These are phyloP conservation scores for Octopus bimaculoides DNA, from an alignment of 1,140 invertebrate genomes.

Conservation along the genomic window DNA sequence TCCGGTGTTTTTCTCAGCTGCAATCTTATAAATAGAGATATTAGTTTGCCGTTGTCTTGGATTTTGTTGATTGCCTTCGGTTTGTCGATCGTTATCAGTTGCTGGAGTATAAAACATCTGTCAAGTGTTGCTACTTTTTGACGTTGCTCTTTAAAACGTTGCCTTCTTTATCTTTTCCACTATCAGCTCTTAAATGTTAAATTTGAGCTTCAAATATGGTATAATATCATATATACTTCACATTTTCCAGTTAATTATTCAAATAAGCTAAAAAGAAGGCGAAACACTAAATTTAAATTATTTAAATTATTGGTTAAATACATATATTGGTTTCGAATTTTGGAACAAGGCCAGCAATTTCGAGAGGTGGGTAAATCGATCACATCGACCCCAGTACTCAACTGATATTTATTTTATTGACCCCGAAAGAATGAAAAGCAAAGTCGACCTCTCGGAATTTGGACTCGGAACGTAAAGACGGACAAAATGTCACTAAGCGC, in stretches of 20 bases:
- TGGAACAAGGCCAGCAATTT: no score
- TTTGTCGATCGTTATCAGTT: neutral
- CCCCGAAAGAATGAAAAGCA: no score
- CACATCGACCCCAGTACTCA: no score
- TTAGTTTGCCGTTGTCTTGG: neutral
- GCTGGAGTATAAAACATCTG: constrained; percentile 3
- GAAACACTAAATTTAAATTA: constrained; percentile 2
- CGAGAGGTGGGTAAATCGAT: no score
- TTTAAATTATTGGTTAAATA: neutral
- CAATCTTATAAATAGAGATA: neutral
- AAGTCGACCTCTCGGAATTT: no score
- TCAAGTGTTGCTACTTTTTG: constrained; percentile 2
- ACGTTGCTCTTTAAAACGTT: neutral
- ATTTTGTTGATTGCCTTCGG: neutral
- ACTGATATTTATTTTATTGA: no score
- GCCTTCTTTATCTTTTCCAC: neutral
- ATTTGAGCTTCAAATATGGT: neutral
- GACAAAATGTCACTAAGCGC: no score
- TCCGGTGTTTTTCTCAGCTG: neutral
- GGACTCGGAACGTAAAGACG: no score
- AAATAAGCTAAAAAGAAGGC: neutral
- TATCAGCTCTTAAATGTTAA: constrained; percentile 2
- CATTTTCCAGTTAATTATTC: neutral
- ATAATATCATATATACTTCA: neutral
- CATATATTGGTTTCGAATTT: neutral